phyloP scores from a whole-genome alignment of 2,113 vertebrate genomes.

The Bos indicus region DNA sequence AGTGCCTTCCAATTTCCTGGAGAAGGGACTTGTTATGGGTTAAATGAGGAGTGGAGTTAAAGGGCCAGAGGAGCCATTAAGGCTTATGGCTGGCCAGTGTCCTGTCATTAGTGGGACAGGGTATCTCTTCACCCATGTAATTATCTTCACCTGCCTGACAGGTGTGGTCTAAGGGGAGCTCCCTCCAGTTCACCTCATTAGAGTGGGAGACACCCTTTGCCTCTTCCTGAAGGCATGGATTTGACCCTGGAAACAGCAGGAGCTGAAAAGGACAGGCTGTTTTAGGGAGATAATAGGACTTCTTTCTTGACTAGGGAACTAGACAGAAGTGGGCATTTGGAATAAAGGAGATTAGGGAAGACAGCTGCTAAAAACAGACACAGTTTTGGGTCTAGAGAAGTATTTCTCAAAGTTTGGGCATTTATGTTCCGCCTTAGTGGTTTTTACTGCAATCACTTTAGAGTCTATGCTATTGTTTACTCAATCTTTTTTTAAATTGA shows the following conservation, averaged over 20 bases:
- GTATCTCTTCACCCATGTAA: neutral
- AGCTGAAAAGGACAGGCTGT: neutral
- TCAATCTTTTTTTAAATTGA: neutral
- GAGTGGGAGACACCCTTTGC: neutral
- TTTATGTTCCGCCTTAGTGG: neutral
- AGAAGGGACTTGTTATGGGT: neutral
- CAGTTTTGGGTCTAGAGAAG: neutral
- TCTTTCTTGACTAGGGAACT: neutral
- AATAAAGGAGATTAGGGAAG: neutral
- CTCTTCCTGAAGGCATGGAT: neutral
- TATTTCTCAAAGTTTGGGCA: neutral
- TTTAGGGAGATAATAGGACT: neutral
- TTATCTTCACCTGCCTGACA: neutral
- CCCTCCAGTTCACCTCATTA: neutral
- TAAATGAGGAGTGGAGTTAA: neutral
- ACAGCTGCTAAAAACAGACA: too few relatives aligned
- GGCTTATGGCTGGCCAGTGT: neutral
- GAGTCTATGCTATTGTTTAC: neutral
- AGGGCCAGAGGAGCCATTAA: neutral
- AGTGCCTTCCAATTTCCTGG: neutral
- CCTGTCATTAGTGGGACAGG: neutral
- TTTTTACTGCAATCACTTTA: neutral
- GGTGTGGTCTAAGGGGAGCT: neutral
- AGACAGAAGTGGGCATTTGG: neutral
- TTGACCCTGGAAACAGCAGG: neutral